Percentiles rank a stretch among this genome's conserved stretches.
Evolutionary conservation across 2,113 vertebrate species (phyloP).

Genomic region (Oenanthe oenanthe): DNA sequence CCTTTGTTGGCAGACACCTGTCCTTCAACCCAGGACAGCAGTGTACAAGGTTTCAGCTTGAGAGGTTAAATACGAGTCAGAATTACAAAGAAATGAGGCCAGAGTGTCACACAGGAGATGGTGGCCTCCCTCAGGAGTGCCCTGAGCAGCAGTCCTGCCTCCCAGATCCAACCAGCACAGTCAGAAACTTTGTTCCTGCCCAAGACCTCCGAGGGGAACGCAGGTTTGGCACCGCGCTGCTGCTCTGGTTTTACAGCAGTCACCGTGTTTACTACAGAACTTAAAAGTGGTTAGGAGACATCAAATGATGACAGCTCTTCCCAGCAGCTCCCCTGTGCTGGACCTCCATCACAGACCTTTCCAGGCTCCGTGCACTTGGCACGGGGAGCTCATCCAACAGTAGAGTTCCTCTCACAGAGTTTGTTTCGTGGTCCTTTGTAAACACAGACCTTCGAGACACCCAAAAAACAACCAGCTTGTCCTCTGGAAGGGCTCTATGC

Average conservation of each 20-base stretch:
- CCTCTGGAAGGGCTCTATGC: neutral
- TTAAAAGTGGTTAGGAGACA: conserved; percentile 14
- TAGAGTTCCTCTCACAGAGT: neutral
- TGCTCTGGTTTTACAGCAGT: neutral
- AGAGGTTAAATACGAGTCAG: neutral
- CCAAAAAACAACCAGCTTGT: neutral
- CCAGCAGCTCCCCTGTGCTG: conserved; percentile 3
- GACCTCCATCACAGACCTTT: conserved; percentile 3
- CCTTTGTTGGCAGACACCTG: too few relatives aligned
- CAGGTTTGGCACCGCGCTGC: neutral
- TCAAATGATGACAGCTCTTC: conserved; percentile 27
- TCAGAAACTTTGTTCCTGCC: neutral
- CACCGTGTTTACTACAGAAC: conserved; percentile 3
- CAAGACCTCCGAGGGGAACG: neutral
- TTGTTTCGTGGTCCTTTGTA: conserved; percentile 22
- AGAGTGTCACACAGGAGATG: neutral
- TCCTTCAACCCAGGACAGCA: too few relatives aligned
- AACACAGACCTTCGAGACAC: conserved; percentile 10
- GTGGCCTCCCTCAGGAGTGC: neutral
- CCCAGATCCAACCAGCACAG: neutral
- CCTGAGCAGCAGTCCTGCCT: neutral
- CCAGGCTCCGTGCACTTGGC: neutral
- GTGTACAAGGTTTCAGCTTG: neutral
- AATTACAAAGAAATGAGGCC: neutral
- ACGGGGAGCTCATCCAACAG: neutral